Base-by-base conservation (phyloP, 2,797 vertebrate species). In the Molothrus ater region DNA sequence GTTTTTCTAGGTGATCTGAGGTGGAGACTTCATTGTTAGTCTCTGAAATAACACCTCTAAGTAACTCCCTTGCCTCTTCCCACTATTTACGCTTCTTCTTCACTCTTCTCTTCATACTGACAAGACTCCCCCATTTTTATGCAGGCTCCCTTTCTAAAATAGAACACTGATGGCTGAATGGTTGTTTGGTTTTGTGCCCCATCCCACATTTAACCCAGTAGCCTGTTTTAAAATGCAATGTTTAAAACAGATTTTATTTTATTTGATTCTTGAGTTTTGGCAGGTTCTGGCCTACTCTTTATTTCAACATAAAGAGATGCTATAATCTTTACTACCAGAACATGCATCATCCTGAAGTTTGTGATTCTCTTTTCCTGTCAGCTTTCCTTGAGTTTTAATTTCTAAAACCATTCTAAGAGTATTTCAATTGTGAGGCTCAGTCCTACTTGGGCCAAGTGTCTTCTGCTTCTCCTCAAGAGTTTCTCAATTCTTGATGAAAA, bases 141-240 rank as follows among this genome's bases (percentile, higher is more conserved):
- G 32, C 21, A 53, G 28, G 6, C 65, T 1, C 3, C 9, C 7
- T 54, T 73, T 80, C 38, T 66, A 28, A 59, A 80, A 43, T 8
- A 8, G 22, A 74, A 5, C 21, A 19, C 3, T 26, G 10, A 24
- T 50, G 29, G 24, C 24, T 50, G 47, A 48, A 38, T 26, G 7
- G 25, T 3, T 19, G 6, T 4, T 60, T 48, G 32, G 9, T 19
- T 45, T 4, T 7, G 0, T 68, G 40, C 4, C 7, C 3, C 28
- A 72, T 11, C 28, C 11, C 11, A 50, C 32, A 34, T 10, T 5
- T 45, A 24, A 61, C 25, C 29, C 21, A 42, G 24, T 4, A 22
- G 34, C 17, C 43, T 21, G 10, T 19, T 85, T 80, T 34, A 18
- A 82, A 80, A 15, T 11, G 5, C 2, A 16, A 0, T 43, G 11